phyloP scores from a whole-genome alignment of 1,140 invertebrate genomes.

The Lasioglossum baleicum region DNA sequence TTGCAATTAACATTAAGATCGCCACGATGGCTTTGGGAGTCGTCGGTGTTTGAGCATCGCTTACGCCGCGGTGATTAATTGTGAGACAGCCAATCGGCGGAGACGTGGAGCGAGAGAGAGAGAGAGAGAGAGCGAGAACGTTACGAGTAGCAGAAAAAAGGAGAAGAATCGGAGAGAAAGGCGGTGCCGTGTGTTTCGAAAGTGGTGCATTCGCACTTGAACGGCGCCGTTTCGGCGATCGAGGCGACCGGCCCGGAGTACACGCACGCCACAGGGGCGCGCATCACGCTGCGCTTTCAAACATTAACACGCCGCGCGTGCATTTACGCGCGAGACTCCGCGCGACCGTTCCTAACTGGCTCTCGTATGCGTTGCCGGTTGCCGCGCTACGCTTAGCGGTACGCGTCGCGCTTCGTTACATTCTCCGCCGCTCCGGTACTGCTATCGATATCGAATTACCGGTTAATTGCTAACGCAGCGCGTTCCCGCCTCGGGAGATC shows the following conservation, averaged over 20 bases:
- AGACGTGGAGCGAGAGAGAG: no score
- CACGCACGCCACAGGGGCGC: conserved; percentile 21
- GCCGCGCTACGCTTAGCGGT: conserved; percentile 5
- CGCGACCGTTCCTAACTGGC: conserved; percentile 1
- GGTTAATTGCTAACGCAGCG: conserved; percentile 46
- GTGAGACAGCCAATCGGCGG: no score
- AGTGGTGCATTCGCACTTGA: conserved; percentile 32
- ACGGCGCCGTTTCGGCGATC: conserved; percentile 28
- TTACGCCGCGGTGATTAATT: no score
- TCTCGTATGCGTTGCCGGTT: neutral
- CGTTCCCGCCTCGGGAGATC: conserved; percentile 22
- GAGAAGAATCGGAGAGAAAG: conserved; percentile 7
- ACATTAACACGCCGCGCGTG: neutral
- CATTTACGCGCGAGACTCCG: neutral
- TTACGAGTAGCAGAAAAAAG: neutral
- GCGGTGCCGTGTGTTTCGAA: conserved; percentile 9
- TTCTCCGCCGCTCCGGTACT: conserved; percentile 19
- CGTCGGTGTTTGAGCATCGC: no score
- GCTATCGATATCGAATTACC: conserved; percentile 53
- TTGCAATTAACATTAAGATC: no score
- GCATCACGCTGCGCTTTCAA: conserved; percentile 47
- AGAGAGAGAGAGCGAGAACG: neutral
- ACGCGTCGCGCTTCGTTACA: conserved; percentile 4
- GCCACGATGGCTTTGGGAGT: no score
- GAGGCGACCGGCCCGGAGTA: neutral